Evolutionary conservation across 2,113 vertebrate genomes (phyloP), one percentile per base, ranked within the genome.

Genomic region (Tychaedon coryphoeus): DNA sequence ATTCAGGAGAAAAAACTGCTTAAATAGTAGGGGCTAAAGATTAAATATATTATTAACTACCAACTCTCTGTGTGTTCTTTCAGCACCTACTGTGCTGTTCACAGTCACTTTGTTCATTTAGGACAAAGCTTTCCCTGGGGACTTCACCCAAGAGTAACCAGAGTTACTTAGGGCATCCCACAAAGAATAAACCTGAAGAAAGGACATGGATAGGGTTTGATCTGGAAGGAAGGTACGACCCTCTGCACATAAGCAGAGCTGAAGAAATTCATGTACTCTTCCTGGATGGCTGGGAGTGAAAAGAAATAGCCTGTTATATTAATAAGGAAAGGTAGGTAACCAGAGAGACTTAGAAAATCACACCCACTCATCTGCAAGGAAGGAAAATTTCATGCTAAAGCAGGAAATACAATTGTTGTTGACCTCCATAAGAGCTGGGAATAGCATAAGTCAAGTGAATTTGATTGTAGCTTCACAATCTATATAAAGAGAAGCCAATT

Each of bases 361-460:
- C 75, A 90, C 60, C 88, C 60, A 73, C 71, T 80, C 93, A 88
- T 88, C 87, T 80, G 64, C 72, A 93, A 90, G 67, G 67, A 88
- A 88, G 65, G 75, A 58, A 71, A 83, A 84, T 53, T 94, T 88
- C 67, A 71, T 73, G 43, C 47, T 57, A 86, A 93, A 74, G 40
- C 67, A 94, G 65, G 64, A 94, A 93, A 87, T 69, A 51, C 77
- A 87, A 69, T 57, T 87, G 77, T 91, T 89, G 64, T 64, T 93
- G 77, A 89, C 87, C 73, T 95, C 47, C 50, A 6, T 57, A 79
- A 79, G 71, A 92, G 43, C 82, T 95, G 69, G 72, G 90, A 92
- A 96, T 94, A 92, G 82, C 81, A 16, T 67, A 86, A 96, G 79
- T 90, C 81, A 91, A 95, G 78, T 70, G 79, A 81, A 81, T 92